Conservation (phyloP, 2,888 invertebrate genomes). For the Heliothis peltigera region DNA sequence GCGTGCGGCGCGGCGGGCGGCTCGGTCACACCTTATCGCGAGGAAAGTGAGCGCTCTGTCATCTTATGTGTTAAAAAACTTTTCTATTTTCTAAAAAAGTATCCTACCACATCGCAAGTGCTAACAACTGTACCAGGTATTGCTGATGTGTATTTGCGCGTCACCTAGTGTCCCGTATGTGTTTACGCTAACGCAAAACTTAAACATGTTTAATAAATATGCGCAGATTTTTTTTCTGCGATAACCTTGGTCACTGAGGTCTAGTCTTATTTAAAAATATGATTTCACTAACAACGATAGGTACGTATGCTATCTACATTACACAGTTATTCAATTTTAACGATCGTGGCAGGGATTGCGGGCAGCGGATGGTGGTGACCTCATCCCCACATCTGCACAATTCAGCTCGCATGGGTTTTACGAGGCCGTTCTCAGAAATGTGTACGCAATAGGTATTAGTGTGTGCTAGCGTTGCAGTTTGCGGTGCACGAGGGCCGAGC, state of each 20-base stretch:
- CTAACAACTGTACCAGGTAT: too few species aligned
- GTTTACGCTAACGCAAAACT: not conserved
- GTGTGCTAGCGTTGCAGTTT: conserved; percentile 25
- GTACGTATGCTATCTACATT: conserved; percentile 31
- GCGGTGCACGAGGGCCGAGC: not conserved
- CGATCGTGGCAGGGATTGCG: conserved; percentile 21
- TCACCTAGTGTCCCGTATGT: too few species aligned
- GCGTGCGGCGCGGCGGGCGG: conserved; percentile 7
- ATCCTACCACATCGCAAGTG: too few species aligned
- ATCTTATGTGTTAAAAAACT: too few species aligned
- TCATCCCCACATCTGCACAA: conserved; percentile 61
- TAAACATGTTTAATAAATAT: not conserved
- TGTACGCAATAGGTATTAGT: conserved; percentile 4
- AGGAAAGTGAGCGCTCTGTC: too few species aligned
- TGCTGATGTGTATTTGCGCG: too few species aligned
- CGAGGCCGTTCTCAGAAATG: conserved; percentile 41
- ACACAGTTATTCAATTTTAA: conserved; percentile 20
- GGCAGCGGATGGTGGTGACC: conserved; percentile 41
- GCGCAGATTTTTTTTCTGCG: conserved; percentile 37
- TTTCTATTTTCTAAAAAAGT: too few species aligned
- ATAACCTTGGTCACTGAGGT: conserved; percentile 48
- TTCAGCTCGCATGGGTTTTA: conserved; percentile 38
- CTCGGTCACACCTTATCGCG: conserved; percentile 33
- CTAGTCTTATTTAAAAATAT: conserved; percentile 47
- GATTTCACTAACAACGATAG: conserved; percentile 24